Evolutionary conservation across 2,113 vertebrate genomes (phyloP).

Genomic region (Gasterosteus nipponicus): DNA sequence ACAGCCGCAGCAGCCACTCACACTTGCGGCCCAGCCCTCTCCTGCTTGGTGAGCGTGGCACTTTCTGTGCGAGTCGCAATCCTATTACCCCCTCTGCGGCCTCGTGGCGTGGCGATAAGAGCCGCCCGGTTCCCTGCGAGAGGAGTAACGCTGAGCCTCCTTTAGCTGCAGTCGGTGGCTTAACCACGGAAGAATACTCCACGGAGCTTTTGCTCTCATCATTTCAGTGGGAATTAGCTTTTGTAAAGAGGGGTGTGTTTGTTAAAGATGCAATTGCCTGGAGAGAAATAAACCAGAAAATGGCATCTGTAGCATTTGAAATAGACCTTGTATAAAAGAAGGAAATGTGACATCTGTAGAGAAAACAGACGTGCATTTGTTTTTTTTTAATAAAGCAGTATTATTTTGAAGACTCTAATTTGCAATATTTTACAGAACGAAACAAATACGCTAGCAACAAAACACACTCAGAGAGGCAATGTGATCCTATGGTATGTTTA

Average conservation of each 20-base stretch:
- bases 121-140: slow-evolving; percentile 44
- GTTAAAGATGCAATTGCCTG: slow-evolving; percentile 38
- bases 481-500: slow-evolving; percentile 30
- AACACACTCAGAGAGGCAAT: slow-evolving; percentile 14
- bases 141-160: slow-evolving; percentile 56
- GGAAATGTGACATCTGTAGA: background rate
- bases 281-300: slow-evolving; percentile 49
- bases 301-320: slow-evolving; percentile 20
- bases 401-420: slow-evolving; percentile 5
- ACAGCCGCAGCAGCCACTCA: slow-evolving; percentile 53
- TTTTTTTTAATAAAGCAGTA: background rate
- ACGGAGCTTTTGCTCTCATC: slow-evolving; percentile 50
- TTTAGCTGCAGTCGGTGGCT: slow-evolving; percentile 72
- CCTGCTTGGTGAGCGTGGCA: slow-evolving; percentile 66
- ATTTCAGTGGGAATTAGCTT: slow-evolving; percentile 63
- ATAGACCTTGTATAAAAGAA: slow-evolving; percentile 24
- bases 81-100: slow-evolving; percentile 73
- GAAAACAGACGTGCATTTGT: slow-evolving; percentile 3
- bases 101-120: slow-evolving; percentile 72
- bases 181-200: slow-evolving; percentile 60
- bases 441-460: slow-evolving; percentile 1
- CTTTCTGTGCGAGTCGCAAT: slow-evolving; percentile 73
- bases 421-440: slow-evolving; percentile 5
- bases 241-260: slow-evolving; percentile 56
- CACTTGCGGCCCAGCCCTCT: slow-evolving; percentile 56